Evolutionary conservation across 2,888 invertebrate genomes (phyloP).

Genomic region (Unio pictorum): DNA sequence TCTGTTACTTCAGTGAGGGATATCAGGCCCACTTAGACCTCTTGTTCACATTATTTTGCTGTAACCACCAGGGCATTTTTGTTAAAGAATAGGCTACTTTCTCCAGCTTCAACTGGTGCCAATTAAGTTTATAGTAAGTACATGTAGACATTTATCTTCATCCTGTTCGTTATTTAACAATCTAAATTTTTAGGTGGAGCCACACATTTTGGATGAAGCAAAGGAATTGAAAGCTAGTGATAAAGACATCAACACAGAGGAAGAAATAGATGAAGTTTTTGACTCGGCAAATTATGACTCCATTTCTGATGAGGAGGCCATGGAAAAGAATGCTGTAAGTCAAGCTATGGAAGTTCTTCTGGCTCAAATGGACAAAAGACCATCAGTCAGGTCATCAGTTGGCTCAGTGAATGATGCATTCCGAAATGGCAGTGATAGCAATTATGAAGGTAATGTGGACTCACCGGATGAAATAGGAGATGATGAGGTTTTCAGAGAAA

Average conservation of each 20-base stretch:
- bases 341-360: constrained; percentile 57
- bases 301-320: constrained; percentile 22
- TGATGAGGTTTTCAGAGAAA: constrained; percentile 41
- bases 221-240: constrained; percentile 8
- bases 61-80: no score
- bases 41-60: no score
- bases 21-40: no score
- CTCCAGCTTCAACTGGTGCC: no score
- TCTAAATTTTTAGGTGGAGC: no score
- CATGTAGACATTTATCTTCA: no score
- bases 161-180: no score
- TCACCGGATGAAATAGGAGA: constrained; percentile 22
- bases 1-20: no score
- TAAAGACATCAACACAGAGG: constrained; percentile 28
- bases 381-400: constrained; percentile 30
- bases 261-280: constrained; percentile 31
- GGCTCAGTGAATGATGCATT: constrained; percentile 27
- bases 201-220: constrained; percentile 3
- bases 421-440: constrained; percentile 9
- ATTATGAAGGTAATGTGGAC: no score
- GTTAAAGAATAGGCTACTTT: no score
- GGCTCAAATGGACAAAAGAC: constrained; percentile 50
- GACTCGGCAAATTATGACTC: constrained; percentile 31
- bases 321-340: constrained; percentile 51
- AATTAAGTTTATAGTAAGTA: no score